Base-by-base conservation (phyloP, 2,113 vertebrate genomes). In the Neoarius graeffei region DNA sequence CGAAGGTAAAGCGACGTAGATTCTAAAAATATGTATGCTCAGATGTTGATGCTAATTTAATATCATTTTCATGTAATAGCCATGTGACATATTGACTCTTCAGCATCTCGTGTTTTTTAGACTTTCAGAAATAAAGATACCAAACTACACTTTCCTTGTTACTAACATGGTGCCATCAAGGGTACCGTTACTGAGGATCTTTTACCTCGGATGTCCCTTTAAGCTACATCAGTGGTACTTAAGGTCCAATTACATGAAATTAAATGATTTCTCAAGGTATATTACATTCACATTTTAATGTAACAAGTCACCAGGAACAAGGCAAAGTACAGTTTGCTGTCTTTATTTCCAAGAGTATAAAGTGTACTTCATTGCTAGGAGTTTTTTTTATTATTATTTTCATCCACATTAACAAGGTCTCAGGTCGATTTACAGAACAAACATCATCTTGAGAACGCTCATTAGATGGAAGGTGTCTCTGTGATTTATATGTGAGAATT, bases 1-100 rank as follows among this genome's bases (percentile, higher is more conserved):
- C 1, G 97, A 99, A 99, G 98, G 98, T 99, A 98, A 96, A 93
- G 71, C n/a, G 20, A 59, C 20, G 4, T 10, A 71, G 20, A 59
- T 73, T 20, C 8, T 48, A 82, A 7, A 59, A 35, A 60, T 13
- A 30, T 42, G 4, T 19, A 2, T 27, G 54, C 15, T 77, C 10
- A 25, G 11, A 3, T 13, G 10, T 57, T 80, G 5, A 81, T 19
- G 15, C 27, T 60, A 35, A 81, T 60, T 23, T 7, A 14, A 20
- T 59, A 62, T 11, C 4, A 10, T 52, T 84, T 84, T 56, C 4
- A 69, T 73, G 17, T 23, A 13, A 30, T 35, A 74, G 8, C 20
- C 20, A 35, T 30, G 19, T 71, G 30, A 35, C 27, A 0, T 23
- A 0, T 77, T 23, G 7, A 4, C 5, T 25, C 25, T 76, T 76